Conservation (phyloP, 2,888 invertebrate genomes). For the Nomada lathburiana region DNA sequence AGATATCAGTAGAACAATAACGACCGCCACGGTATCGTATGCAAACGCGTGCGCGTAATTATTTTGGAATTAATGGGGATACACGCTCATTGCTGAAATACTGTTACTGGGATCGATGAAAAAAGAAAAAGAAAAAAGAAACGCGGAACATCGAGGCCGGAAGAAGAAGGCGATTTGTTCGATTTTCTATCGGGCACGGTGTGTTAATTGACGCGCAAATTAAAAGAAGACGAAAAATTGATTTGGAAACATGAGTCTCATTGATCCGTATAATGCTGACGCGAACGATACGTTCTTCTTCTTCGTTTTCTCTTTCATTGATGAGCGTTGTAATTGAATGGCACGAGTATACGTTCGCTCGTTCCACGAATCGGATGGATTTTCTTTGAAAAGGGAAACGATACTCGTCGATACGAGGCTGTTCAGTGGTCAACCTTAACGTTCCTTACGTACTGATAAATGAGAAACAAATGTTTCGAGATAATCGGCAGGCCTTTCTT, state of each 20-base stretch:
- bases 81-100: slow-evolving; percentile 57
- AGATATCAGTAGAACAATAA: slow-evolving; percentile 74
- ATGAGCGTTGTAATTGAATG: slow-evolving; percentile 4
- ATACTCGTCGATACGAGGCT: not conserved
- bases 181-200: slow-evolving; percentile 7
- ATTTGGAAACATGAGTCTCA: slow-evolving; percentile 16
- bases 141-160: not conserved
- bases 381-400: not conserved
- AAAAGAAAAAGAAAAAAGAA: not conserved
- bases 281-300: slow-evolving; percentile 5
- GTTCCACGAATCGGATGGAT: slow-evolving; percentile 2
- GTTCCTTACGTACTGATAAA: slow-evolving; percentile 4
- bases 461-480: slow-evolving; percentile 4
- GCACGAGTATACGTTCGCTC: not conserved
- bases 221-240: slow-evolving; percentile 25
- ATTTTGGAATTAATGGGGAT: slow-evolving; percentile 71
- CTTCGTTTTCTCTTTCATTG: not conserved
- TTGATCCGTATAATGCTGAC: slow-evolving; percentile 9
- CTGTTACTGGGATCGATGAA: slow-evolving; percentile 33
- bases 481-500: slow-evolving; percentile 1
- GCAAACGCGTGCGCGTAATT: slow-evolving; percentile 68
- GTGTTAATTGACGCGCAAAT: slow-evolving; percentile 38
- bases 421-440: not conserved
- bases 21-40: slow-evolving; percentile 65
- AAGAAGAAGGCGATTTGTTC: slow-evolving; percentile 5